Percentiles rank a stretch among this genome's conserved stretches.
phyloP scores from a whole-genome alignment of 2,797 vertebrate species.

The Trachops cirrhosus region DNA sequence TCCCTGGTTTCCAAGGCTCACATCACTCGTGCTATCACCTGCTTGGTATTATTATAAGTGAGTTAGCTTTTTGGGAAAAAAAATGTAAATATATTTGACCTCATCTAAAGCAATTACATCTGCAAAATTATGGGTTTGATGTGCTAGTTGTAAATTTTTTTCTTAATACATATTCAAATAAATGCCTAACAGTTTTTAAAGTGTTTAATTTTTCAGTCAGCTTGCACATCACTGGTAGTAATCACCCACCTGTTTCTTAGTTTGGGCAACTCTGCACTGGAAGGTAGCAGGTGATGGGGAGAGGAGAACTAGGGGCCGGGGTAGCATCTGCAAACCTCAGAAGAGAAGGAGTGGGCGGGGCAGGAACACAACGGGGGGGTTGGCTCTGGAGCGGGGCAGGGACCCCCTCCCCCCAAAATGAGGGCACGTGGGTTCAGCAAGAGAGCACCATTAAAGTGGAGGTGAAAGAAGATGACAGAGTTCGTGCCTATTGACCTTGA shows the following conservation, averaged over 20 bases:
- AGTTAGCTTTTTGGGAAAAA: neutral
- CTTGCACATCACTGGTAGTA: neutral
- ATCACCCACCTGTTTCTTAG: neutral
- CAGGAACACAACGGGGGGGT: neutral
- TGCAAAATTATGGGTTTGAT: neutral
- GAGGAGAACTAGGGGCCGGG: neutral
- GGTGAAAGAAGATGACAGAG: neutral
- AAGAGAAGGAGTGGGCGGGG: neutral
- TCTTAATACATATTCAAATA: neutral
- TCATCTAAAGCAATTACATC: neutral
- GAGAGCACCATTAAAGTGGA: neutral
- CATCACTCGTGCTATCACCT: neutral
- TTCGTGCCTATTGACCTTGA: neutral
- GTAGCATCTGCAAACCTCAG: neutral
- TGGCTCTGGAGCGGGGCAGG: neutral
- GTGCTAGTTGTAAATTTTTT: neutral
- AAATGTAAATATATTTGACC: neutral
- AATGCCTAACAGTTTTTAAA: neutral
- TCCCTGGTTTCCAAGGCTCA: neutral
- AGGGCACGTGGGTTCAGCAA: neutral
- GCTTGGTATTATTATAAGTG: neutral
- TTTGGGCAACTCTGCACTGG: neutral
- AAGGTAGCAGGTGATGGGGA: neutral
- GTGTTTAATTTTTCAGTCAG: neutral
- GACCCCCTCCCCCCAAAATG: neutral